A percentile compares a stretch with the other conserved stretches of the same genome.
phyloP scores from a whole-genome alignment of 1,140 invertebrate genomes.

The Drosophila serrata region DNA sequence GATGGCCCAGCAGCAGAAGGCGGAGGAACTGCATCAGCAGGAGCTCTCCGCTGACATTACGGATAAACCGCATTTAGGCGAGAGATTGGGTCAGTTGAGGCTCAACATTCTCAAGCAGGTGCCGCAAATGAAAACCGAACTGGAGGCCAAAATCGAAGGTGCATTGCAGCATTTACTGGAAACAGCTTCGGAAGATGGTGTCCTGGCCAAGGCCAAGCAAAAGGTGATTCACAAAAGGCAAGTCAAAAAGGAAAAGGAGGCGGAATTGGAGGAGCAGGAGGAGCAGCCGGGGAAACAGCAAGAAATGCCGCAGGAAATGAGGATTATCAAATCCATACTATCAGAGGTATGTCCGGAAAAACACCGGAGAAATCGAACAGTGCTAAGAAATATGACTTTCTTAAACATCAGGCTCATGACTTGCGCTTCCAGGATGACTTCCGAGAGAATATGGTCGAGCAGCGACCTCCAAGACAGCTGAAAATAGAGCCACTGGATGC shows the following conservation, averaged over 20 bases:
- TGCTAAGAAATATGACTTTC: not conserved
- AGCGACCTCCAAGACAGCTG: constrained; percentile 12
- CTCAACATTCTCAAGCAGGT: constrained; percentile 56
- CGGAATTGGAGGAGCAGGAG: not conserved
- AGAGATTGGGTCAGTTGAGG: constrained; percentile 56
- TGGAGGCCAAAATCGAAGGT: constrained; percentile 71
- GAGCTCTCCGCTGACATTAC: constrained; percentile 25
- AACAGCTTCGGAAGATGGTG: constrained; percentile 53
- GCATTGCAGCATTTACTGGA: constrained; percentile 62
- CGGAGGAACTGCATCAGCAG: constrained; percentile 36
- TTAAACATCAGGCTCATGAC: constrained; percentile 22
- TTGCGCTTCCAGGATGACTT: constrained; percentile 69
- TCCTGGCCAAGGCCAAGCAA: constrained; percentile 63
- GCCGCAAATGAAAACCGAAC: constrained; percentile 58
- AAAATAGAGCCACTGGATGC: not conserved
- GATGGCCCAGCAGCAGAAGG: constrained; percentile 32
- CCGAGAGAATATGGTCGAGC: constrained; percentile 65
- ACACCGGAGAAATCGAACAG: not conserved
- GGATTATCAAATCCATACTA: constrained; percentile 67
- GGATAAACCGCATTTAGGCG: constrained; percentile 25
- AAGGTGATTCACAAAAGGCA: constrained; percentile 60
- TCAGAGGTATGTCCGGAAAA: constrained; percentile 49
- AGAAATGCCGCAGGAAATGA: constrained; percentile 42
- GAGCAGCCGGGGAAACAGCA: not conserved
- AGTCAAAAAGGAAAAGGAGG: not conserved